Base-by-base conservation (phyloP, 2,113 vertebrate genomes). In the Mugil cephalus region DNA sequence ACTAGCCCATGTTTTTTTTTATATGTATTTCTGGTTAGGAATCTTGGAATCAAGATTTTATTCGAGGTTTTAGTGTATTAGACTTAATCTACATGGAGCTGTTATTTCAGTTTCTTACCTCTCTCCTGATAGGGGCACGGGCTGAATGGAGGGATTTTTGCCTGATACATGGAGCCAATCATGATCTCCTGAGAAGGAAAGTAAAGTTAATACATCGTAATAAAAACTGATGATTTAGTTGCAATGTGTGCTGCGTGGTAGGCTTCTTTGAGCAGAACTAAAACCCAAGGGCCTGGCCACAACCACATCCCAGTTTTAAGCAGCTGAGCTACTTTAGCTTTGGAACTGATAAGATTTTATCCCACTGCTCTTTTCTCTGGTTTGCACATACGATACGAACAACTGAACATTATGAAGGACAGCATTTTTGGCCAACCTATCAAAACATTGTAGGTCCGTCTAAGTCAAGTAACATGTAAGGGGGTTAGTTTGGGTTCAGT, bases 121-220 rank as follows among this genome's bases (percentile, higher is more conserved):
- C 91, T 95, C 6, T 97, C 95, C 19, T 93, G 78, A 1, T 89
- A 94, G 18, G 89, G 83, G 60, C 89, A 93, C 0, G 86, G 62
- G 76, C 85, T 86, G 51, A 97, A 88, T 70, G 91, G 86, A 77
- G 96, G 96, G 87, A 98, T 95, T 46, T 91, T 90, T 1, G 96
- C 97, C 82, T 98, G 97, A 87, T 96, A 98, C 92, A 96, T 96
- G 19, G 96, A 95, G 52, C 97, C 97, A 65, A 98, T 95, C 96
- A 98, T 97, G 87, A 97, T 98, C 69, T 97, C 96, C 98, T 98
- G 85, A 62, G 82, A 85, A 83, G 1, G 3, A 71, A 67, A 71
- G 5, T 11, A 3, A 69, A 52, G 56, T 7, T 21, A 8, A 21
- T 6, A 14, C 4, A 51, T 38, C 14, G 13, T 12, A 18, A 8